Base-by-base conservation (phyloP, 2,888 invertebrate genomes). In the Galerucella pusilla region DNA sequence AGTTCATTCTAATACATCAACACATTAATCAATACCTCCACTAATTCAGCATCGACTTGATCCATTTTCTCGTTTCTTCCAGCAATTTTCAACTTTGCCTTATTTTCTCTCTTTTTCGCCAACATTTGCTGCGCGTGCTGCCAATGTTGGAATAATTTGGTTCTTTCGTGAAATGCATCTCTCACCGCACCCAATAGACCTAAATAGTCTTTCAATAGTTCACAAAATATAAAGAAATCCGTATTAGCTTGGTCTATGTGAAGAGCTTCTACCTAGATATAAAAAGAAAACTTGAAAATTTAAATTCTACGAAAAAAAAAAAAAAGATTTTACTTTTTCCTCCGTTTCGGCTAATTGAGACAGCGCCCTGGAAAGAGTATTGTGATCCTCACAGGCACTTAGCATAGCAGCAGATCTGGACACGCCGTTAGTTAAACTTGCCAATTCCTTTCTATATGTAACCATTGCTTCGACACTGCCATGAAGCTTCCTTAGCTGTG, bases 91-190 rank as follows among this genome's bases (percentile, higher is more conserved):
- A 96, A 90, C 85, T 97, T 96, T 0, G 96, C 95, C 86, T 98
- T 98, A 83, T 93, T 93, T 87, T 99, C 99, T 73, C 98, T 92
- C 85, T 98, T 95, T 86, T 97, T 97, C 20, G 94, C 96, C 78
- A 99, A 88, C 89, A 95, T 96, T 89, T 96, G 93, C 87, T 98
- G 97, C 46, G 98, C 96, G 86, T 97, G 97, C 86, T 99, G 98
- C 97, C 99, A 99, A 85, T 94, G 95, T 88, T 99, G 98, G 89
- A 97, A 98, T 16, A 96, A 91, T 89, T 94, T 94, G 14, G 94
- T 93, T 81, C 93, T 89, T 87, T 93, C 93, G 79, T 93, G 93
- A 83, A 93, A 91, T 85, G 76, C 93, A 80, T 93, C 97, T 88
- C 97, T 96, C 73, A 98, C 96, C 65, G 98, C 94, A 14, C 94